Base-by-base conservation (phyloP, 1,140 invertebrate genomes). In the Pseudachorutes palmiensis region DNA sequence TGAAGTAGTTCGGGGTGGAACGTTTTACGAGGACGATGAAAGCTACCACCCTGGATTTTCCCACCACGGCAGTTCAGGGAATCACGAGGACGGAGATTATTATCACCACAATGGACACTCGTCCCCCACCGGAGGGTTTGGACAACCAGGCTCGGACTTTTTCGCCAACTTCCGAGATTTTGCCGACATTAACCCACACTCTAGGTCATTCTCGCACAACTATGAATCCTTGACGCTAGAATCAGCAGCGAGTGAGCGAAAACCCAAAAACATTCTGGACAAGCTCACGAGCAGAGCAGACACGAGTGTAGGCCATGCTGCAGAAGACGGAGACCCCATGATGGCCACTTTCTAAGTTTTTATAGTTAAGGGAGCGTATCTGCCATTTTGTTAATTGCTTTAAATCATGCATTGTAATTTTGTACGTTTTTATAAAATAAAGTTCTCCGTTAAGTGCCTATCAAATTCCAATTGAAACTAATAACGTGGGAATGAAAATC, bases 131-230 rank as follows among this genome's bases (percentile, higher is more conserved):
- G 82, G 78, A 62, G n/a, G n/a, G n/a, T 79, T 77, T 60, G 81
- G 82, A 41, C 79, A 48, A 3, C 81, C 0, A 81, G 81, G 69
- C 78, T 64, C 72, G 41, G 86, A 89, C 72, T 88, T 89, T 74
- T 92, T 92, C 74, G 88, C 89, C 2, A 91, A 92, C 75, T 92
- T 92, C 79, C 83, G 88, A 68, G 90, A 92, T 74, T 92, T 92
- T 74, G 90, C 90, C 0, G 90, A 92, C 72, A 91, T 92, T 30
- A 91, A 90, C 48, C 86, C 88, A 5, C 88, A 88, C 14, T 84
- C 88, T 75, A 84, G 88, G 1, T 87, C 88, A 2, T 91, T 87
- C 76, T 91, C 89, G 0, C 87, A 91, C 71, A 85, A 86, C 65
- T 87, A 90, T 26, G 87, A 91, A 0, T 88, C 91, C 0, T 90